Conservation (phyloP, 2,113 vertebrate species). For the Opisthocomus hoazin region DNA sequence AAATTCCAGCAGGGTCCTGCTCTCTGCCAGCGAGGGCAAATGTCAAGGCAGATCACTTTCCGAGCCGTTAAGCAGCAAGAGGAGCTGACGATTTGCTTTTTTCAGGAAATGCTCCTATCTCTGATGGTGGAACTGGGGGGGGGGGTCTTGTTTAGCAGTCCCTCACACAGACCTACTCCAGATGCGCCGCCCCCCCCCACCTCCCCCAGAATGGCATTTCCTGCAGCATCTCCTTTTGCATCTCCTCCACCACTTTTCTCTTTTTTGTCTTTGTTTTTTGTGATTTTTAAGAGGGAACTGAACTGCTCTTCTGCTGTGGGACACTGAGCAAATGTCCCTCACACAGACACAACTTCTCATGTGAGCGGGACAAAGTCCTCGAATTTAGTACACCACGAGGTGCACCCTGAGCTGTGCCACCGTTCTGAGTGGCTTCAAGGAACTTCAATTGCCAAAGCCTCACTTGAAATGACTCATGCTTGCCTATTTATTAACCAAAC, state of each 20-base stretch:
- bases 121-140: accelerated
- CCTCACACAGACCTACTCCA: neutral
- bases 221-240: neutral
- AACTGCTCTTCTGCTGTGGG: neutral
- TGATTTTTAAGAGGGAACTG: neutral
- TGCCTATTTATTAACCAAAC: neutral
- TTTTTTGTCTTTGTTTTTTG: neutral
- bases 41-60: neutral
- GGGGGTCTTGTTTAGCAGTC: neutral
- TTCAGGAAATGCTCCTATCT: neutral
- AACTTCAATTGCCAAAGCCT: neutral
- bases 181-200: no score
- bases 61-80: neutral
- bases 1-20: neutral
- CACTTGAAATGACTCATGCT: neutral
- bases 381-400: neutral
- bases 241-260: no score
- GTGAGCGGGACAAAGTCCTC: neutral
- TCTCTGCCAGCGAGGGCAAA: neutral
- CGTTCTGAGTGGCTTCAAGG: neutral
- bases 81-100: neutral
- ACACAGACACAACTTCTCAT: accelerated
- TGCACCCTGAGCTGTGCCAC: neutral
- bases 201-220: neutral
- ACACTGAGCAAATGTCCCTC: neutral